phyloP scores from a whole-genome alignment of 2,888 invertebrate genomes.

The Drosophila multiciliata region DNA sequence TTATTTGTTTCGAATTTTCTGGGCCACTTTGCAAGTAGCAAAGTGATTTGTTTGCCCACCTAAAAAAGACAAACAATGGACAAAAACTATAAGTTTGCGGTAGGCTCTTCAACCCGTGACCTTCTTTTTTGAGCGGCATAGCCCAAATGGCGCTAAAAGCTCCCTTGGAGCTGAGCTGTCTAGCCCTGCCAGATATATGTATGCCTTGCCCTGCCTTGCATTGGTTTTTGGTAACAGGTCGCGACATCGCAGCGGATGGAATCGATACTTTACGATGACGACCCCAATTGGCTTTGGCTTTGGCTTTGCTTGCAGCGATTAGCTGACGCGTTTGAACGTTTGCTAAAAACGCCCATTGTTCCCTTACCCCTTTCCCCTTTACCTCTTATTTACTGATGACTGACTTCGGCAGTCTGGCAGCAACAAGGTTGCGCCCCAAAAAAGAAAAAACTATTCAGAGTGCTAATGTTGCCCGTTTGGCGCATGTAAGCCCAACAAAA shows the following conservation, averaged over 20 bases:
- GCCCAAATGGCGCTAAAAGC: constrained; percentile 36
- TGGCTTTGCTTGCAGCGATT: constrained; percentile 37
- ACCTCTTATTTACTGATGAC: neutral
- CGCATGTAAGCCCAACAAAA: constrained; percentile 75
- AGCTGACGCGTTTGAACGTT: constrained; percentile 38
- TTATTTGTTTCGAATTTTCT: constrained; percentile 73
- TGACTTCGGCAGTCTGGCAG: constrained; percentile 33
- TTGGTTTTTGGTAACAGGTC: constrained; percentile 59
- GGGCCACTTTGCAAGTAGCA: constrained; percentile 51
- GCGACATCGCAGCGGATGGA: constrained; percentile 66
- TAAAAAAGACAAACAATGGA: constrained; percentile 56
- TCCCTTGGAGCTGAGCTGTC: constrained; percentile 5
- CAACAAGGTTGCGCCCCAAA: constrained; percentile 66
- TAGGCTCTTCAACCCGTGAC: constrained; percentile 66
- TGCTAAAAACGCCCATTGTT: neutral
- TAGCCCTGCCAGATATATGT: neutral
- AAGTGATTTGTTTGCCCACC: constrained; percentile 60
- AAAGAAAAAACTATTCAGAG: constrained; percentile 43
- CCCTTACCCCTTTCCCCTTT: neutral
- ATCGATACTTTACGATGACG: constrained; percentile 64
- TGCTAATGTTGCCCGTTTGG: constrained; percentile 76
- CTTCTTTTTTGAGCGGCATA: constrained; percentile 52
- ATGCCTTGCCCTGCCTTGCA: constrained; percentile 1
- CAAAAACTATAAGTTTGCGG: constrained; percentile 64
- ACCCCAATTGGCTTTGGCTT: constrained; percentile 52